phyloP scores from a whole-genome alignment of 2,888 invertebrate genomes.

The Anthoptus insignis region DNA sequence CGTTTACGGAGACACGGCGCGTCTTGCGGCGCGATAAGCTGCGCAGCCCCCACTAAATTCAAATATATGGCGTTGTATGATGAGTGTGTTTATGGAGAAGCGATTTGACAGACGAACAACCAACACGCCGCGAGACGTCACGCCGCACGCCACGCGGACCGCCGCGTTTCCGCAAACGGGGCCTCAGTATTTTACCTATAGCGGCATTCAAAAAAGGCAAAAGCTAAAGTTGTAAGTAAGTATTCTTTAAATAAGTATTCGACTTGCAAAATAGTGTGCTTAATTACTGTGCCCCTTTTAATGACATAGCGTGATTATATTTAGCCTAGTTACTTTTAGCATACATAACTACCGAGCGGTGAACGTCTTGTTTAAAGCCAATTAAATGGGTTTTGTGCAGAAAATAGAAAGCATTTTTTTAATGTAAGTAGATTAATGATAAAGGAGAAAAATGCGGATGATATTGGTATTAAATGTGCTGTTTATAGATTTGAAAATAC shows the following conservation, averaged over 20 bases:
- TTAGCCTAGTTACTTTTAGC: slow-evolving; percentile 31
- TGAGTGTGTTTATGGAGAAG: too few relatives aligned
- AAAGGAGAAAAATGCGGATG: neutral
- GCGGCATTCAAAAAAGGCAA: slow-evolving; percentile 16
- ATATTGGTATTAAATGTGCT: neutral
- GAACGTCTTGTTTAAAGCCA: slow-evolving; percentile 23
- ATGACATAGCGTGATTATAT: slow-evolving; percentile 29
- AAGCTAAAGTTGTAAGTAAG: slow-evolving; percentile 7
- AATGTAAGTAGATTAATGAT: neutral
- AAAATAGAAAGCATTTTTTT: slow-evolving; percentile 14
- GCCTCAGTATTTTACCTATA: too few relatives aligned
- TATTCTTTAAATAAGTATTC: slow-evolving; percentile 27
- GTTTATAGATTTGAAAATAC: neutral
- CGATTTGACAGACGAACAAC: too few relatives aligned
- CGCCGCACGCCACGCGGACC: too few relatives aligned
- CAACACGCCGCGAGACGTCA: too few relatives aligned
- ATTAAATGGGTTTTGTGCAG: slow-evolving; percentile 22
- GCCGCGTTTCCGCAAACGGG: too few relatives aligned
- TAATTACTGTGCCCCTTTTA: slow-evolving; percentile 24
- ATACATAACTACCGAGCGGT: slow-evolving; percentile 23
- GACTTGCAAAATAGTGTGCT: slow-evolving; percentile 35
- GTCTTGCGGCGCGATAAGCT: too few relatives aligned
- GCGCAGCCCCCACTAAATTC: too few relatives aligned
- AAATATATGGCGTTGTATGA: too few relatives aligned
- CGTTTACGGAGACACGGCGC: too few relatives aligned